phyloP scores from a whole-genome alignment of 2,888 invertebrate genomes.

The Buathra laborator region DNA sequence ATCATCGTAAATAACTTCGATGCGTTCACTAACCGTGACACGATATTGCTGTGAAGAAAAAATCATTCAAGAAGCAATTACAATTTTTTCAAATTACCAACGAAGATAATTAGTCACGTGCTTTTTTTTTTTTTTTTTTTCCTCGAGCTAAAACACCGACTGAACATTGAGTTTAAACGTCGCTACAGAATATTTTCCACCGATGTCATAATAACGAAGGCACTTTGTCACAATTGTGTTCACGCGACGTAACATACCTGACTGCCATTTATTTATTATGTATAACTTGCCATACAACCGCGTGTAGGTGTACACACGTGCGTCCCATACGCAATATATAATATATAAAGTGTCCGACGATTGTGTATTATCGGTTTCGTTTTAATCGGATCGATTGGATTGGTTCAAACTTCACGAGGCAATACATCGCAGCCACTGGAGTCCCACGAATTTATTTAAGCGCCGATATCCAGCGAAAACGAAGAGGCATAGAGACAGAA shows the following conservation, averaged over 20 bases:
- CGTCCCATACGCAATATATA: neutral
- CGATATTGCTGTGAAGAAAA: neutral
- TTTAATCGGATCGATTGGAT: conserved; percentile 25
- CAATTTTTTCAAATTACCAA: conserved; percentile 46
- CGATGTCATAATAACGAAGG: conserved; percentile 62
- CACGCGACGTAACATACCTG: conserved; percentile 53
- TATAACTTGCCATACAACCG: conserved; percentile 1
- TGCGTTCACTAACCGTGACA: neutral
- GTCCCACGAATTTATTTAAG: neutral
- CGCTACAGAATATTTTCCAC: conserved; percentile 45
- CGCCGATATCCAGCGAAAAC: neutral
- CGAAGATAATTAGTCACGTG: conserved; percentile 44
- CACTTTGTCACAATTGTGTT: conserved; percentile 62
- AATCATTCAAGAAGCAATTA: conserved; percentile 18
- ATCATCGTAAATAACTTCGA: neutral
- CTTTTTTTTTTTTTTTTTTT: conserved; percentile 43
- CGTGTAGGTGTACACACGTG: conserved; percentile 3
- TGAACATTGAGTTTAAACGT: conserved; percentile 53
- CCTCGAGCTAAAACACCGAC: neutral
- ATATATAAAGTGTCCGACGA: neutral
- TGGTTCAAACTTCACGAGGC: neutral
- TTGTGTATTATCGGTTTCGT: neutral
- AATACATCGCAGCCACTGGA: neutral
- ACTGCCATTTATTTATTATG: conserved; percentile 46
- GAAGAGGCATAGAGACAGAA: neutral